Conservation (phyloP, 2,113 vertebrate genomes). For the Notarius lentiginosus region DNA sequence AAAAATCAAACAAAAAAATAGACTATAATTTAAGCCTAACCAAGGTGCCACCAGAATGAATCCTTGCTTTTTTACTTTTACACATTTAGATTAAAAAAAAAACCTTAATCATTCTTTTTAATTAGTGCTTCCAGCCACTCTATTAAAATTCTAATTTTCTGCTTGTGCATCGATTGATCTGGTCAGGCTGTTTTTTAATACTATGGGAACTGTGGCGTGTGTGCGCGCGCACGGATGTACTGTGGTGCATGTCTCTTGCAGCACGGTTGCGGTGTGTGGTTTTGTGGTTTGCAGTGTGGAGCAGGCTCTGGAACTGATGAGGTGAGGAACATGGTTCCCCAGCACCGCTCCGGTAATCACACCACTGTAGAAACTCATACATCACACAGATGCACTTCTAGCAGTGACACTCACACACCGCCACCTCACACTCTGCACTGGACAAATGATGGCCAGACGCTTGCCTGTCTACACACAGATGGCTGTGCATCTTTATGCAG, state of each 20-base stretch:
- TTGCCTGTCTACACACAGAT: constrained; percentile 92
- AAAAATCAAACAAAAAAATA: constrained; percentile 21
- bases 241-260: constrained; percentile 81
- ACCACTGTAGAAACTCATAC: constrained; percentile 99
- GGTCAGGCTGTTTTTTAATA: constrained; percentile 88
- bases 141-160: constrained; percentile 88
- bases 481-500: constrained; percentile 83
- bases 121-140: constrained; percentile 80
- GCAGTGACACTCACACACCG: constrained; percentile 95
- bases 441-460: constrained; percentile 98
- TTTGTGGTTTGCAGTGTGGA: constrained; percentile 89
- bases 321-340: constrained; percentile 94
- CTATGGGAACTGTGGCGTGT: constrained; percentile 55
- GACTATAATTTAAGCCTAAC: constrained; percentile 36
- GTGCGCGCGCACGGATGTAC: not conserved
- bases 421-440: constrained; percentile 96
- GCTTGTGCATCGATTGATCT: constrained; percentile 90
- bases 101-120: constrained; percentile 84
- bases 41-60: constrained; percentile 40
- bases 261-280: constrained; percentile 94
- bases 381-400: constrained; percentile 98
- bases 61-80: constrained; percentile 60
- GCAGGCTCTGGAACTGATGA: constrained; percentile 99
- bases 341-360: constrained; percentile 97
- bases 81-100: constrained; percentile 78